Base-by-base conservation (phyloP, 2,797 vertebrate species). In the Liparis tanakae region DNA sequence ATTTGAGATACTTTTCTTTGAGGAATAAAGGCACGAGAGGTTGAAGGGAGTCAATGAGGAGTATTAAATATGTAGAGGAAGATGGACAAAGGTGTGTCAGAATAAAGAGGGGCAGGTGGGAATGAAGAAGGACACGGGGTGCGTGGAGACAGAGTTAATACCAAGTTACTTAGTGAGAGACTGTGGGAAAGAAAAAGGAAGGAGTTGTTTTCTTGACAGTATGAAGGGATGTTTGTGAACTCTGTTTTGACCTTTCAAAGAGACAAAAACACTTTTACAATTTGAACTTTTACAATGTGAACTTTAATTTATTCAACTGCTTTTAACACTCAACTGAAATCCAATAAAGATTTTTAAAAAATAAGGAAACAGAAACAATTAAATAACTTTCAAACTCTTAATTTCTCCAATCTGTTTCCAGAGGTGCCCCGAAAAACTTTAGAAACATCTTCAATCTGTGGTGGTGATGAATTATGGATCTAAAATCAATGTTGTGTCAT, bases 21-120 rank as follows among this genome's bases (percentile, higher is more conserved):
- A 86, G 91, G 85, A 86, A 88, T 70, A 74, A 88, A 85, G 79
- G 77, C 88, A 82, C 57, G 37, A 87, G 79, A 83, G 91, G 91
- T 92, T 91, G 90, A 92, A 90, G 84, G 87, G 89, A 93, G 93
- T 92, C 92, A 91, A 87, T 44, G 76, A 79, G 73, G 87, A 91
- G 90, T 91, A 94, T 95, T 94, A 94, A 95, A 96, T 95, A 96
- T 96, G 93, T 91, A 94, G 89, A 90, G 78, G 84, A 88, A 90
- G 88, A 92, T 76, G 89, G 90, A 90, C 83, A 88, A 90, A 90
- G 88, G 88, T 86, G 73, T 64, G 0, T 66, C 39, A 39, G 89
- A 89, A 89, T 89, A 87, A 88, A 88, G 80, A 87, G 74, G 85
- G 83, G 76, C 83, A 86, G 72, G 75, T 75, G 82, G 82, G 77